These are phyloP conservation scores for Arrhamphus sclerolepis DNA, from an alignment of 2,797 vertebrate species.

Conservation along the genomic window DNA sequence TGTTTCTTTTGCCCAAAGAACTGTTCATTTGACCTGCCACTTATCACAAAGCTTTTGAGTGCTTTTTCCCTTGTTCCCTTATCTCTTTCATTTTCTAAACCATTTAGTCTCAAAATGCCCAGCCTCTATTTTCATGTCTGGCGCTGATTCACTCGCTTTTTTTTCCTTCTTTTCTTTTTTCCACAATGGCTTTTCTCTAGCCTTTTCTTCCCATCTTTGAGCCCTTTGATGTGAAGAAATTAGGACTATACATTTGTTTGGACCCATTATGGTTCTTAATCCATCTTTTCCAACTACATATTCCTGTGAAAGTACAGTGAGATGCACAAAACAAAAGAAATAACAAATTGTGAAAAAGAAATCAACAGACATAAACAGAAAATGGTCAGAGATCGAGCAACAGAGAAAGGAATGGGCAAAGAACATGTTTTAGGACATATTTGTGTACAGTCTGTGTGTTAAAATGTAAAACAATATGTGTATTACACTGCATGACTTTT, in stretches of 20 bases:
- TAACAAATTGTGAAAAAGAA: background rate
- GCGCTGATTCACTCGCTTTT: constrained; percentile 19
- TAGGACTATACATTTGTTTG: constrained; percentile 18
- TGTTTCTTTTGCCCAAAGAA: constrained; percentile 31
- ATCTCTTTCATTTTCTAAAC: constrained; percentile 38
- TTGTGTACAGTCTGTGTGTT: no score
- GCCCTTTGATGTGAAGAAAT: constrained; percentile 23
- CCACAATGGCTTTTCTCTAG: background rate
- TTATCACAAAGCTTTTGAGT: constrained; percentile 53
- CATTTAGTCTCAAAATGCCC: constrained; percentile 42
- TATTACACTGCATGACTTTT: no score
- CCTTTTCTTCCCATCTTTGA: constrained; percentile 7
- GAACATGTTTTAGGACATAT: no score
- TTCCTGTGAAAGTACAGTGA: constrained; percentile 15
- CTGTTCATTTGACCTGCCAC: constrained; percentile 54
- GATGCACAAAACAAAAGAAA: background rate
- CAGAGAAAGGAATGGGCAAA: no score
- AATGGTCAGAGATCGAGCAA: no score
- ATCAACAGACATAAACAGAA: no score
- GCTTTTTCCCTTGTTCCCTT: constrained; percentile 24
- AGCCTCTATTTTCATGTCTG: constrained; percentile 30
- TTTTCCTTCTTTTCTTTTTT: no score
- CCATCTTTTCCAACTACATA: background rate
- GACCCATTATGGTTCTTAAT: background rate
- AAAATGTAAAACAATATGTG: no score